Evolutionary conservation across 2,113 vertebrate species (phyloP).

Genomic region (Rostratula benghalensis): DNA sequence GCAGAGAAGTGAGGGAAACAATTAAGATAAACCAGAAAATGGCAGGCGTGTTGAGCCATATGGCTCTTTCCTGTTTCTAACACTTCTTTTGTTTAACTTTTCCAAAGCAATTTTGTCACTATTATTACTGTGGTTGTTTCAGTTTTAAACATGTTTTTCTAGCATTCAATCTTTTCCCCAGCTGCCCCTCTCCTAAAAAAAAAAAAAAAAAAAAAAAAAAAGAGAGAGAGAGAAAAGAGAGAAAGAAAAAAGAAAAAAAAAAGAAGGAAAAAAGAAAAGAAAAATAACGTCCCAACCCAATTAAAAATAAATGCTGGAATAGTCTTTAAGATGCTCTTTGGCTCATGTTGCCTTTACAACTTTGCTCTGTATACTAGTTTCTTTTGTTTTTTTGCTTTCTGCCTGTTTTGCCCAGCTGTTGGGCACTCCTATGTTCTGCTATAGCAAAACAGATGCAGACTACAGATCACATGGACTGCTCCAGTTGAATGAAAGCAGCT

Average conservation of each 20-base stretch:
- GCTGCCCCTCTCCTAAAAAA: background rate
- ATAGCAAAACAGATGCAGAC: slow-evolving; percentile 46
- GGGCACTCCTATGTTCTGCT: background rate
- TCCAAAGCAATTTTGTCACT: slow-evolving; percentile 67
- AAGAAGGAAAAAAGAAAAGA: background rate
- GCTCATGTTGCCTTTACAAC: background rate
- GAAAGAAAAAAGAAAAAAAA: background rate
- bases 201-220: background rate
- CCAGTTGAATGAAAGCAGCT: slow-evolving; percentile 25
- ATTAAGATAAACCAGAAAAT: slow-evolving; percentile 71
- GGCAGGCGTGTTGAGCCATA: slow-evolving; percentile 49
- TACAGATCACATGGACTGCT: slow-evolving; percentile 5
- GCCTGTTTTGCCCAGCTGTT: slow-evolving; percentile 59
- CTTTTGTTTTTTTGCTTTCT: background rate
- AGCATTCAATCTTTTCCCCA: slow-evolving; percentile 54
- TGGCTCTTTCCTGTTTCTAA: slow-evolving; percentile 58
- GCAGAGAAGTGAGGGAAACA: slow-evolving; percentile 56
- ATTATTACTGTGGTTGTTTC: slow-evolving; percentile 58
- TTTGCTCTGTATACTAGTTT: background rate
- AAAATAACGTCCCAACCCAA: background rate
- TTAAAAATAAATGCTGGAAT: slow-evolving; percentile 22
- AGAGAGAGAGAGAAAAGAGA: background rate
- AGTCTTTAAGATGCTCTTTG: background rate
- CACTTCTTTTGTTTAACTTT: slow-evolving; percentile 66
- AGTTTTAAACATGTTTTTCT: slow-evolving; percentile 65